These are phyloP conservation scores for Drosophila ambigua DNA, from an alignment of 1,140 invertebrate genomes.

Conservation along the genomic window DNA sequence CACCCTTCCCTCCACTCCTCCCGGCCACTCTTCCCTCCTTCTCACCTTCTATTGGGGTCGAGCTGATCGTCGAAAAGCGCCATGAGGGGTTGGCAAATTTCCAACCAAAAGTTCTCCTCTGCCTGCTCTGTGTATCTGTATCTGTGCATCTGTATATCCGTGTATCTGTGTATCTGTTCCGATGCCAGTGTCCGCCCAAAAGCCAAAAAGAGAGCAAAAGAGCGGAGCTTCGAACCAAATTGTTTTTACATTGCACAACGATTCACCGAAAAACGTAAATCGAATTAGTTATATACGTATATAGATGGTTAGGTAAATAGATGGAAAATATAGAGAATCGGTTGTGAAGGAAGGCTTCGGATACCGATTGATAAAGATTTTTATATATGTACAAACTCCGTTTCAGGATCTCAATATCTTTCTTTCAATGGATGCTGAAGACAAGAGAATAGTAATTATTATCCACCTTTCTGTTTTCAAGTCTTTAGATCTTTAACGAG, in stretches of 20 bases:
- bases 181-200: slow-evolving; percentile 6
- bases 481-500: too few species aligned
- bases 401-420: too few species aligned
- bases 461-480: too few species aligned
- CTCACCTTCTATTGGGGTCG: slow-evolving; percentile 60
- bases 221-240: slow-evolving; percentile 68
- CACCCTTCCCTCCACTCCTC: not conserved
- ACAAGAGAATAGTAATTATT: too few species aligned
- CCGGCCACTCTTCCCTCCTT: not conserved
- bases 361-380: too few species aligned
- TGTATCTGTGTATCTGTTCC: slow-evolving; percentile 10
- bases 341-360: slow-evolving; percentile 3
- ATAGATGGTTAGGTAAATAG: slow-evolving; percentile 22
- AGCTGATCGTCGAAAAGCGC: slow-evolving; percentile 72
- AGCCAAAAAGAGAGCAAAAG: slow-evolving; percentile 28
- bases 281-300: slow-evolving; percentile 5
- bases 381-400: too few species aligned
- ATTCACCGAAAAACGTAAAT: too few species aligned
- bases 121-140: slow-evolving; percentile 27
- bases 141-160: slow-evolving; percentile 15
- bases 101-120: slow-evolving; percentile 71
- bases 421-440: too few species aligned
- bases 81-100: slow-evolving; percentile 75
- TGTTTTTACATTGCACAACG: slow-evolving; percentile 31
- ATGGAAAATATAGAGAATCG: slow-evolving; percentile 10